A percentile compares a stretch with the other conserved stretches of the same genome.
These are phyloP conservation scores for Paracyclopina nana DNA, from an alignment of 1,140 invertebrate genomes.

Conservation along the genomic window DNA sequence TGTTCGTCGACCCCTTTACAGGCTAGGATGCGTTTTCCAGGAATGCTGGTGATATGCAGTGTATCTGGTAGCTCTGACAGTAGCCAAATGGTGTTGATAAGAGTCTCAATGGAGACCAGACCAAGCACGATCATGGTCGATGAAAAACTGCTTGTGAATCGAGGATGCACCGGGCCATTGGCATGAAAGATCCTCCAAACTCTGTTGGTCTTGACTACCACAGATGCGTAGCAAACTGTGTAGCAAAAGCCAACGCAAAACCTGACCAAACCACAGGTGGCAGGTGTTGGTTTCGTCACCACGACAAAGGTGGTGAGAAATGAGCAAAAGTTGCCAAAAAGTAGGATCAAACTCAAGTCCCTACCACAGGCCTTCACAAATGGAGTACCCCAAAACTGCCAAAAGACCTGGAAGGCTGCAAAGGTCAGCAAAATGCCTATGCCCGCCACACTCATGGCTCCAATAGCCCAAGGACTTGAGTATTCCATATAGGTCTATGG, in stretches of 20 bases:
- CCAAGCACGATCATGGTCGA: slow-evolving; percentile 34
- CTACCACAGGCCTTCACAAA: slow-evolving; percentile 38
- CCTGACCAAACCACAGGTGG: slow-evolving; percentile 32
- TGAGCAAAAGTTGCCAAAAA: slow-evolving; percentile 32
- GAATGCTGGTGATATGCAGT: slow-evolving; percentile 26
- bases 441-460: slow-evolving; percentile 32
- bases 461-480: slow-evolving; percentile 34
- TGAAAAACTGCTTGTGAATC: slow-evolving; percentile 32
- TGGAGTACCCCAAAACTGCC: slow-evolving; percentile 36
- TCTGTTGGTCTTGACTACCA: slow-evolving; percentile 37
- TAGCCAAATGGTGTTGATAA: slow-evolving; percentile 34
- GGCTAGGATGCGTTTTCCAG: slow-evolving; percentile 24
- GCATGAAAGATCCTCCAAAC: slow-evolving; percentile 34
- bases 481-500: slow-evolving; percentile 33
- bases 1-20: slow-evolving; percentile 10
- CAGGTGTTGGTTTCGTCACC: slow-evolving; percentile 29
- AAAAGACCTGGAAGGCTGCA: slow-evolving; percentile 40
- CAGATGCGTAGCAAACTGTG: slow-evolving; percentile 36
- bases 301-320: slow-evolving; percentile 37
- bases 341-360: slow-evolving; percentile 30
- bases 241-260: slow-evolving; percentile 34
- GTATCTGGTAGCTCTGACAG: slow-evolving; percentile 28
- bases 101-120: slow-evolving; percentile 32
- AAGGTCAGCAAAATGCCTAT: slow-evolving; percentile 23
- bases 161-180: slow-evolving; percentile 20